Base-by-base conservation (phyloP, 2,113 vertebrate genomes). In the Vanacampus margaritifer region DNA sequence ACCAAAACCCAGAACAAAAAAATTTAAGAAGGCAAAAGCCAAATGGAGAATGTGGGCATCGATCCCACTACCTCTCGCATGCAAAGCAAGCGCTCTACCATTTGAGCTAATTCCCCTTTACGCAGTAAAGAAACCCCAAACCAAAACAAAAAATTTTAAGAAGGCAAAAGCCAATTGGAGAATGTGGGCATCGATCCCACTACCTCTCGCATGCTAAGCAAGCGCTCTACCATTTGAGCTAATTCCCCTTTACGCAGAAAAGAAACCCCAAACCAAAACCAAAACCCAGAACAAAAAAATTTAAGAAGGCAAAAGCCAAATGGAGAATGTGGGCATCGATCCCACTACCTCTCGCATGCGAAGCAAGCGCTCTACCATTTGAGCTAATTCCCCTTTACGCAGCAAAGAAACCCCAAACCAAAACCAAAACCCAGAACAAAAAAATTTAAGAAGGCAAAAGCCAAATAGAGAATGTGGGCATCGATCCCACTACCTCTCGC, bases 181-280 rank as follows among this genome's bases (percentile, higher is more conserved):
- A 78, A 86, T 80, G 84, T 73, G 66, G 81, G 84, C 72, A 84
- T 88, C 60, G 71, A 88, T 84, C 89, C 89, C 86, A 82, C 91
- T 92, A 91, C 91, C 84, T 90, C 74, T 84, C 91, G 83, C 90
- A 92, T 89, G 79, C 87, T 88, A 91, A 93, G 92, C 80, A 88
- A 93, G 87, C 87, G 88, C 94, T 94, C 90, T 93, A 93, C 92
- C 88, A 92, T 93, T 89, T 93, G 86, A 93, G 91, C 89, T 89
- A 87, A 93, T 93, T 91, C 89, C 90, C 91, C 89, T 32, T 32
- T n/a, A n/a, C n/a, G n/a, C n/a, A n/a, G n/a, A n/a, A n/a, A n/a
- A n/a, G n/a, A n/a, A n/a, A n/a, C n/a, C n/a, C n/a, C n/a, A n/a
- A n/a, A n/a, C n/a, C n/a, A n/a, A n/a, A 78, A n/a, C n/a, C n/a